These are phyloP conservation scores for Lepeophtheirus nordmannii DNA, from an alignment of 2,888 invertebrate genomes.

Conservation along the genomic window DNA sequence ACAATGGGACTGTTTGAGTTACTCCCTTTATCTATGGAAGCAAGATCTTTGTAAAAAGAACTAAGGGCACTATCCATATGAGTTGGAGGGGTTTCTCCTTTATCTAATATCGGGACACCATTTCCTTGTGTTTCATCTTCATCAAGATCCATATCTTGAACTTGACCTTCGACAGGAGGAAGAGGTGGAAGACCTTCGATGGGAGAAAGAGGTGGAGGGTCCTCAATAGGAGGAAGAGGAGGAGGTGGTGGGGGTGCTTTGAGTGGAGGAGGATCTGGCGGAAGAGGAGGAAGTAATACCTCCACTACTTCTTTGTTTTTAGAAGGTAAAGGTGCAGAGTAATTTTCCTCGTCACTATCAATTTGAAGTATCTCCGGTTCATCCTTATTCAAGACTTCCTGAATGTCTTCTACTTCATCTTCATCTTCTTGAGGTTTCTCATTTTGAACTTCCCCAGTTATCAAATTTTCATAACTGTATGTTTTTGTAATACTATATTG, in stretches of 20 bases:
- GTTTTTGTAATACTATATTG: neutral
- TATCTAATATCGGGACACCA: too few relatives aligned
- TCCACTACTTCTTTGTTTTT: too few relatives aligned
- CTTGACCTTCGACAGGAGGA: neutral
- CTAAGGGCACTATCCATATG: neutral
- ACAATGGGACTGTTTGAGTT: neutral
- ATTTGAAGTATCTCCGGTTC: neutral
- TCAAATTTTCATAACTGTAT: constrained; percentile 20
- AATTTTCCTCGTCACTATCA: neutral
- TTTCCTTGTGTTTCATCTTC: constrained; percentile 7
- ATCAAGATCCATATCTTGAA: constrained; percentile 14
- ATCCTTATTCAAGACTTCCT: neutral
- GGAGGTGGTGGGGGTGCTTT: constrained; percentile 6
- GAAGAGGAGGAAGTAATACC: neutral
- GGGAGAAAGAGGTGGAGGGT: constrained; percentile 14
- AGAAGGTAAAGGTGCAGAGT: too few relatives aligned
- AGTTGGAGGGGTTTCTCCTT: neutral
- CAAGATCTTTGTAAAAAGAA: constrained; percentile 12
- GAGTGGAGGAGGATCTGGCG: constrained; percentile 10
- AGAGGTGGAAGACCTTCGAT: neutral
- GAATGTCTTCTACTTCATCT: neutral
- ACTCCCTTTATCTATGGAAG: neutral
- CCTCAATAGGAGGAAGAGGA: neutral
- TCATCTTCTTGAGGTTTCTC: neutral
- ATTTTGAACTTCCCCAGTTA: constrained; percentile 9